Conservation (phyloP, 2,888 invertebrate genomes). For the Sericinus montela region DNA sequence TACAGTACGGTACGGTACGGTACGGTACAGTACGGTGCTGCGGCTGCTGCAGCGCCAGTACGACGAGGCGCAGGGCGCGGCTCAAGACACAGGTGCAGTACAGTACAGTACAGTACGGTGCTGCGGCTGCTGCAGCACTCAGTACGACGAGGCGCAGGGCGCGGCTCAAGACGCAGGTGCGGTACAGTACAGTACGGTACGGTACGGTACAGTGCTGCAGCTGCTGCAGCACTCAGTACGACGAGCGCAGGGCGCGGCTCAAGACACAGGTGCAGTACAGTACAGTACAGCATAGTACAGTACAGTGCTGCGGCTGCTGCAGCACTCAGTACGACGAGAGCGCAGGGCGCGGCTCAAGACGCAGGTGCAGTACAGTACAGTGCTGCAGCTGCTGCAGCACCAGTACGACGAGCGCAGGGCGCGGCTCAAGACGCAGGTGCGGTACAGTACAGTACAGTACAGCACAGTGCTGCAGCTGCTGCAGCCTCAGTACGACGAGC, state of each 20-base stretch:
- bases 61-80: constrained; percentile 84
- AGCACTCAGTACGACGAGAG: constrained; percentile 92
- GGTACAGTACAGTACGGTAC: no score
- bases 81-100: neutral
- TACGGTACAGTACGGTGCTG: no score
- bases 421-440: no score
- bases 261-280: constrained; percentile 83
- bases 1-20: no score
- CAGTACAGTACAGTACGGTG: no score
- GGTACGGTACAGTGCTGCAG: constrained; percentile 97
- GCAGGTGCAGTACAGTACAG: constrained; percentile 39
- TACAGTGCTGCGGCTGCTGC: constrained; percentile 79
- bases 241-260: constrained; percentile 93
- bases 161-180: constrained; percentile 82
- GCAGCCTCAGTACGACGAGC: no score
- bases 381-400: no score
- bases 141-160: constrained; percentile 86
- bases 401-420: no score
- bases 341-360: constrained; percentile 79
- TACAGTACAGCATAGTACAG: no score
- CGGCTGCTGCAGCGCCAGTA: constrained; percentile 91
- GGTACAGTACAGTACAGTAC: no score
- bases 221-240: constrained; percentile 93
- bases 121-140: no score
- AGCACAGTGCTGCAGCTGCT: no score